Percentiles rank a stretch among this genome's conserved stretches.
Conservation (phyloP, 2,797 vertebrate species). For the Crenichthys baileyi region DNA sequence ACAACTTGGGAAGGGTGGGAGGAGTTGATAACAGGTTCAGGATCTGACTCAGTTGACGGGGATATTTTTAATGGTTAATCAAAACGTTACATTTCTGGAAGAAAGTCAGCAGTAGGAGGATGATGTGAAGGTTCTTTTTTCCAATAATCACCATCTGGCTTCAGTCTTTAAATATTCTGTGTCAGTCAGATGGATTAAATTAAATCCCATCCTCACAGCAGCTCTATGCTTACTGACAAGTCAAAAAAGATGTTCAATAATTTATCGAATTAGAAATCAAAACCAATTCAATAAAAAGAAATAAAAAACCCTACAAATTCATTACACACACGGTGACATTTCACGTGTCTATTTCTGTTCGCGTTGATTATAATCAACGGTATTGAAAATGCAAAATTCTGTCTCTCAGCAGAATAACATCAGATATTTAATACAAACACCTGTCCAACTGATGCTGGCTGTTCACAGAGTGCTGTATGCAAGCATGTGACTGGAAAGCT, state of each 20-base stretch:
- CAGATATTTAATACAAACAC: too few relatives aligned
- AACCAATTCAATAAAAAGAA: background rate
- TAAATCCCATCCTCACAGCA: constrained; percentile 4
- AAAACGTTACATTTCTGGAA: background rate
- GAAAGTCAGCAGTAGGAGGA: background rate
- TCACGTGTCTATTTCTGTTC: too few relatives aligned
- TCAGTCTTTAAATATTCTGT: constrained; percentile 11
- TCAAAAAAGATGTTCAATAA: background rate
- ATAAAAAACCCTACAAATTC: background rate
- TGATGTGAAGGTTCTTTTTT: background rate
- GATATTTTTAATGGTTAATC: background rate
- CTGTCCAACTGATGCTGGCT: too few relatives aligned
- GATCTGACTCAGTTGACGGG: background rate
- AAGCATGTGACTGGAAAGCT: background rate
- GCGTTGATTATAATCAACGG: too few relatives aligned
- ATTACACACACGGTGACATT: background rate
- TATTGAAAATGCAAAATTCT: background rate
- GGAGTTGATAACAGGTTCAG: background rate
- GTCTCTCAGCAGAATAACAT: background rate
- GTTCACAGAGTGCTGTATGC: background rate
- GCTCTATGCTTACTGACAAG: constrained; percentile 1
- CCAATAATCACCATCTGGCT: background rate
- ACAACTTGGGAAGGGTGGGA: constrained; percentile 1
- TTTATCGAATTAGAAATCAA: background rate
- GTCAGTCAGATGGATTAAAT: background rate